These are phyloP conservation scores for Heteropelma amictum DNA, from an alignment of 2,888 invertebrate species.

Conservation along the genomic window DNA sequence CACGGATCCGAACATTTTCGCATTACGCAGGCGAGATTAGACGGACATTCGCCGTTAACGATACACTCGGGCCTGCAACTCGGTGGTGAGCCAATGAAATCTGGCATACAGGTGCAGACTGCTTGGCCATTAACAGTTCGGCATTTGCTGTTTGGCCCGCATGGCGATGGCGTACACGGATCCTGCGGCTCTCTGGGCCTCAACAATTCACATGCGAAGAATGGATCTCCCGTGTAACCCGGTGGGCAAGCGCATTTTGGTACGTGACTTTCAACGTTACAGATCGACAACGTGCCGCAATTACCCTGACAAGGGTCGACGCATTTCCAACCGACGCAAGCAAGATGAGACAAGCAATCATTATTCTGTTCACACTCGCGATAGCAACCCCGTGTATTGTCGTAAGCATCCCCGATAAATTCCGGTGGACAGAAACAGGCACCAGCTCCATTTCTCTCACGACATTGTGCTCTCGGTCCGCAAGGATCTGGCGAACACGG, in stretches of 20 bases:
- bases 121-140: conserved; percentile 88
- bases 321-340: conserved; percentile 91
- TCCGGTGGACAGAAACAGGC: conserved; percentile 90
- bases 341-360: conserved; percentile 85
- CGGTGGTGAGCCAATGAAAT: conserved; percentile 88
- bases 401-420: conserved; percentile 91
- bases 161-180: conserved; percentile 91
- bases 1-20: conserved; percentile 93
- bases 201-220: conserved; percentile 79
- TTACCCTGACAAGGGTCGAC: conserved; percentile 91
- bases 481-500: conserved; percentile 92
- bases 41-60: conserved; percentile 91
- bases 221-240: conserved; percentile 90
- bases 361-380: conserved; percentile 89
- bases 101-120: conserved; percentile 90
- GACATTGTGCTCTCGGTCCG: conserved; percentile 90
- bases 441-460: conserved; percentile 90
- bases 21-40: conserved; percentile 90
- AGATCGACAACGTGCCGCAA: conserved; percentile 89
- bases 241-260: conserved; percentile 87
- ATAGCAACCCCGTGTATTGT: conserved; percentile 83
- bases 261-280: conserved; percentile 88
- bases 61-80: conserved; percentile 91
- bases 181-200: conserved; percentile 74
- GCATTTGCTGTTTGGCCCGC: conserved; percentile 93